Evolutionary conservation across 2,888 invertebrate genomes (phyloP).

Genomic region (Athalia cordata): DNA sequence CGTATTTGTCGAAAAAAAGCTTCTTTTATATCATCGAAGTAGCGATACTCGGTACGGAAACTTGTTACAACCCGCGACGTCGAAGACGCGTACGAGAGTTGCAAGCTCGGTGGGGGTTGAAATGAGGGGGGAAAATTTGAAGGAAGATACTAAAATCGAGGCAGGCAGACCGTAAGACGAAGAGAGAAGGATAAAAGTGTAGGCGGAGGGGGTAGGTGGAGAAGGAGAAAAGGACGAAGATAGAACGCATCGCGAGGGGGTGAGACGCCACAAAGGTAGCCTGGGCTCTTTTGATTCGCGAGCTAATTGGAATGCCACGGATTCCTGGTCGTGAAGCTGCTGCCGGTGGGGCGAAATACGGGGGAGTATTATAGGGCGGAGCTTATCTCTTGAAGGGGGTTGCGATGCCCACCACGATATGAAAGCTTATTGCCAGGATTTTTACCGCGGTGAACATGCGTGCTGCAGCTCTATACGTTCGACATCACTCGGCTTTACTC

Average conservation of each 20-base stretch:
- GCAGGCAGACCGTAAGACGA: conserved; percentile 7
- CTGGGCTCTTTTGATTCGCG: conserved; percentile 72
- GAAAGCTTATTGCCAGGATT: conserved; percentile 53
- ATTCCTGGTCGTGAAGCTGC: conserved; percentile 70
- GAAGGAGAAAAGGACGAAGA: conserved; percentile 49
- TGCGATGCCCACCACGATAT: conserved; percentile 59
- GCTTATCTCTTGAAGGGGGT: conserved; percentile 66
- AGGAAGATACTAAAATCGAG: conserved; percentile 13
- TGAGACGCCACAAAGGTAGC: conserved; percentile 72
- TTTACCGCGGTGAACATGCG: conserved; percentile 38
- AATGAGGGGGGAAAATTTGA: conserved; percentile 12
- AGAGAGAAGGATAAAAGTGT: conserved; percentile 45
- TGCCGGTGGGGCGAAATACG: conserved; percentile 53
- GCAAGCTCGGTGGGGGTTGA: neutral
- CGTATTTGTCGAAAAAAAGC: neutral
- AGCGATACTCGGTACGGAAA: neutral
- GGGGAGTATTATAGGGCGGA: conserved; percentile 59
- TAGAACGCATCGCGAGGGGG: conserved; percentile 54
- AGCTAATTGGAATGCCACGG: conserved; percentile 73
- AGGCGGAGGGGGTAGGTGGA: conserved; percentile 45
- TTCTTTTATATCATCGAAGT: neutral
- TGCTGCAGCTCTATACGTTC: conserved; percentile 1
- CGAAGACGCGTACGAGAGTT: neutral
- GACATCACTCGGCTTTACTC: conserved; percentile 11
- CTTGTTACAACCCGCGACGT: neutral